Evolutionary conservation across 2,113 vertebrate genomes (phyloP).

Genomic region (Clinocottus analis): DNA sequence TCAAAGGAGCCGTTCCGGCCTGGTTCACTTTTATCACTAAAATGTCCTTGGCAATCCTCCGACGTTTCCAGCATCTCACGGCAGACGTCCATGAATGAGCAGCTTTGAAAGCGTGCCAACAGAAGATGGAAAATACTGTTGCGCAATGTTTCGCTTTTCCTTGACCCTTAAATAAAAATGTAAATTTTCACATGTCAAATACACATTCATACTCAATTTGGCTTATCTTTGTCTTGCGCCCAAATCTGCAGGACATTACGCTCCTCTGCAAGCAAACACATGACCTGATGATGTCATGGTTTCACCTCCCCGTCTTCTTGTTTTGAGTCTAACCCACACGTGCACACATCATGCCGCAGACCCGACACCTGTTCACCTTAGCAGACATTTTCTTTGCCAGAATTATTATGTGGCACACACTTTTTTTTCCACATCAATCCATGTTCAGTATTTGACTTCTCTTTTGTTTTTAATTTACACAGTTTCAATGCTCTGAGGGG

Average conservation of each 20-base stretch:
- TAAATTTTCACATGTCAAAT: neutral
- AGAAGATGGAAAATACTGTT: constrained; percentile 56
- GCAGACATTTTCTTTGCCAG: neutral
- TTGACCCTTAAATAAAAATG: constrained; percentile 14
- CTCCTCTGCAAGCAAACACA: constrained; percentile 11
- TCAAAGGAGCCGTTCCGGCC: constrained; percentile 33
- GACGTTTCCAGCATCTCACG: constrained; percentile 59
- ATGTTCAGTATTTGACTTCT: neutral
- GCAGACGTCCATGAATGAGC: constrained; percentile 32
- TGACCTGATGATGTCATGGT: constrained; percentile 16
- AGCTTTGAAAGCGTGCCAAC: constrained; percentile 44
- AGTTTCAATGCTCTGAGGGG: neutral
- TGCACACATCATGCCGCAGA: constrained; percentile 13
- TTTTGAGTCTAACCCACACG: constrained; percentile 19
- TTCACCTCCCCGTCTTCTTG: constrained; percentile 5
- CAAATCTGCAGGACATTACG: neutral
- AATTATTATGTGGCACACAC: neutral
- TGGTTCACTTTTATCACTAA: constrained; percentile 56
- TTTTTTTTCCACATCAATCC: neutral
- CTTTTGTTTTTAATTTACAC: neutral
- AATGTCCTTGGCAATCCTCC: constrained; percentile 63
- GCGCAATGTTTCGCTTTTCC: constrained; percentile 33
- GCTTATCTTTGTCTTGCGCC: neutral
- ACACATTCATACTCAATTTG: neutral
- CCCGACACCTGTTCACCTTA: constrained; percentile 23